These are phyloP conservation scores for Xestobium rufovillosum DNA, from an alignment of 2,888 invertebrate genomes.

Conservation along the genomic window DNA sequence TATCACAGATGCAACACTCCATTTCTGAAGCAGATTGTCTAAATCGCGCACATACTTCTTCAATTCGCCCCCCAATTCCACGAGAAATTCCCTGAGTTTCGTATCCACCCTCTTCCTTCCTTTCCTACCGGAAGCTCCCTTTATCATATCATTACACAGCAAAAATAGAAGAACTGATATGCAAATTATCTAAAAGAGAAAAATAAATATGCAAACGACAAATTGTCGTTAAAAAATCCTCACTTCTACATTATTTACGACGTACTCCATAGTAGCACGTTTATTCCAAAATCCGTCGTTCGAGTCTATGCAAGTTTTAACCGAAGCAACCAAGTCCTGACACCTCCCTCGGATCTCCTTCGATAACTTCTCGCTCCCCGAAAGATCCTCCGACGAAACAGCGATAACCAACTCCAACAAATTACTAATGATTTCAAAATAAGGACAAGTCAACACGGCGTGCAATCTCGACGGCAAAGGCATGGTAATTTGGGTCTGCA, in stretches of 20 bases:
- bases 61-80: constrained; percentile 25
- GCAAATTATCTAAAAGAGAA: constrained; percentile 6
- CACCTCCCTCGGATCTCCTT: background rate
- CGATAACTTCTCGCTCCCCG: background rate
- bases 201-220: constrained; percentile 5
- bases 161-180: constrained; percentile 28
- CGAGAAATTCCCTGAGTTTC: constrained; percentile 43
- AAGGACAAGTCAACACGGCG: constrained; percentile 31
- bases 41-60: constrained; percentile 39
- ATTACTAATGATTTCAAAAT: constrained; percentile 37
- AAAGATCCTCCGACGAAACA: constrained; percentile 28
- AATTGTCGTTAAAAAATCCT: constrained; percentile 19
- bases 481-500: constrained; percentile 32
- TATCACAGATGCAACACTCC: constrained; percentile 39
- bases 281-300: constrained; percentile 44
- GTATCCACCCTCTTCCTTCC: constrained; percentile 50
- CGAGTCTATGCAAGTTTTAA: constrained; percentile 39
- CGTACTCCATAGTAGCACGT: constrained; percentile 48
- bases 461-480: constrained; percentile 38
- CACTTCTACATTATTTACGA: constrained; percentile 58
- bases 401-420: constrained; percentile 33
- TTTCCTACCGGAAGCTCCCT: constrained; percentile 46
- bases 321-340: constrained; percentile 15
- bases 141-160: constrained; percentile 48
- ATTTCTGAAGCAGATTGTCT: constrained; percentile 43